Conservation (phyloP, 2,888 invertebrate genomes). For the Drosophila imparisetae region DNA sequence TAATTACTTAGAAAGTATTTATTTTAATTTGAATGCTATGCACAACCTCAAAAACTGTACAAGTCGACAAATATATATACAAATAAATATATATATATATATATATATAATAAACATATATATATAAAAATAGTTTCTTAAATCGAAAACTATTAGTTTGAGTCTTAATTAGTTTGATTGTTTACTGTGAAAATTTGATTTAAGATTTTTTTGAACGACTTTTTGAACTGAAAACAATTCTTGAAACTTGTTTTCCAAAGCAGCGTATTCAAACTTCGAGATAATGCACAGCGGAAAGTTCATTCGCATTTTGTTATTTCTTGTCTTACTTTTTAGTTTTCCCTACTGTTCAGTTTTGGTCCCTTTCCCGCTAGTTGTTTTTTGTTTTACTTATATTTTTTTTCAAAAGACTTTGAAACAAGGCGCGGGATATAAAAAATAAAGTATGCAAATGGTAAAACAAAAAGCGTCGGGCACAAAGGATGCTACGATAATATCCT, state of each 20-base stretch:
- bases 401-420: slow-evolving; percentile 59
- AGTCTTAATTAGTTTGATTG: neutral
- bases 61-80: neutral
- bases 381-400: neutral
- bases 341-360: slow-evolving; percentile 11
- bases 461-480: slow-evolving; percentile 68
- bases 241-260: neutral
- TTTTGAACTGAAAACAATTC: neutral
- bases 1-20: neutral
- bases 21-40: neutral
- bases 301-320: slow-evolving; percentile 5
- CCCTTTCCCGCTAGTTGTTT: neutral
- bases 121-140: neutral
- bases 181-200: neutral
- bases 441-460: slow-evolving; percentile 75
- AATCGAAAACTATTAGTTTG: neutral
- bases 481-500: slow-evolving; percentile 79
- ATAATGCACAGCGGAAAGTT: neutral
- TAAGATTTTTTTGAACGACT: neutral
- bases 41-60: neutral
- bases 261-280: slow-evolving; percentile 5
- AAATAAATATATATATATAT: too few relatives aligned
- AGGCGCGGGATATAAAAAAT: slow-evolving; percentile 41
- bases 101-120: too few relatives aligned
- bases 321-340: slow-evolving; percentile 33